These are phyloP conservation scores for Notarius lentiginosus DNA, from an alignment of 2,113 vertebrate species.

Conservation along the genomic window DNA sequence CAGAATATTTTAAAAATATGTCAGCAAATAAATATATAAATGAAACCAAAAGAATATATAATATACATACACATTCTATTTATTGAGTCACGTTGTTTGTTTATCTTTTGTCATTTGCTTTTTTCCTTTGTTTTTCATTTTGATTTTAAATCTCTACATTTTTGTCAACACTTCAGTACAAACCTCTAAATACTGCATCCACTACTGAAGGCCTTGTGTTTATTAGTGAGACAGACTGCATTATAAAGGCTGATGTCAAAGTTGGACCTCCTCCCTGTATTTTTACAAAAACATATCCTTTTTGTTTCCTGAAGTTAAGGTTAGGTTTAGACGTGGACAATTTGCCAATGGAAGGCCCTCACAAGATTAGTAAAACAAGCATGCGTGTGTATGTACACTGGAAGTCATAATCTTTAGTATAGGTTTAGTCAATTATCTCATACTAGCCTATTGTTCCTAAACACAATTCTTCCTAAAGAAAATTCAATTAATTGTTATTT, in stretches of 20 bases:
- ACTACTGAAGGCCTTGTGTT: conserved; percentile 6
- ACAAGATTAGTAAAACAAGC: neutral
- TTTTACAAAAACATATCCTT: neutral
- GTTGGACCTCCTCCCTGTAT: conserved; percentile 18
- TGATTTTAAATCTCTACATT: neutral
- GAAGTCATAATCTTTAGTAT: conserved; percentile 51
- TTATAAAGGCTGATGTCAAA: conserved; percentile 50
- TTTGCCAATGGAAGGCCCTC: neutral
- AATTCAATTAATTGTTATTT: conserved; percentile 71
- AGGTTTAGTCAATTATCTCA: conserved; percentile 58
- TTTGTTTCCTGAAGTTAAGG: neutral
- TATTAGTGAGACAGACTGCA: conserved; percentile 35
- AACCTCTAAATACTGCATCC: neutral
- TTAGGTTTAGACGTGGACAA: neutral
- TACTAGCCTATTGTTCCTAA: conserved; percentile 56
- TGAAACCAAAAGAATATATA: neutral
- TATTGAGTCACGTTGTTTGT: neutral
- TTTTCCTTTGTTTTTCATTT: too few relatives aligned
- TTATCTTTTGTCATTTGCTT: neutral
- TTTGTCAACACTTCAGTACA: neutral
- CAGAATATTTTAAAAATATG: neutral
- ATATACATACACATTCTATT: neutral
- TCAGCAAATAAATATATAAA: neutral
- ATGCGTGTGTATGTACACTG: conserved; percentile 30
- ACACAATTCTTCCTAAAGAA: conserved; percentile 54